Evolutionary conservation across 2,113 vertebrate species (phyloP).

Genomic region (Alces alces): DNA sequence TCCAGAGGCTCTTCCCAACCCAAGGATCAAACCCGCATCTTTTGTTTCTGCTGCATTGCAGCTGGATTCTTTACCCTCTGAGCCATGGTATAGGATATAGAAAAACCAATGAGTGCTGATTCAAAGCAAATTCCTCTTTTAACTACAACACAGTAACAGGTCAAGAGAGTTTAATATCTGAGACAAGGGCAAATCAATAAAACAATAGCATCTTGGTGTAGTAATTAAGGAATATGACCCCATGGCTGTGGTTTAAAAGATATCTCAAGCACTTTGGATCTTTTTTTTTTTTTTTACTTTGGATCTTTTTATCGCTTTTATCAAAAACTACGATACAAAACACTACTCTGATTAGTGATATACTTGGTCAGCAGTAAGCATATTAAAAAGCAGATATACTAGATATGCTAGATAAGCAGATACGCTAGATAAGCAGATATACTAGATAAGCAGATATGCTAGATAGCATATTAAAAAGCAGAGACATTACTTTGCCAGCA

Average conservation of each 20-base stretch:
- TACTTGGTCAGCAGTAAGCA: slow-evolving; percentile 18
- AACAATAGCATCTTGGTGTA: slow-evolving; percentile 85
- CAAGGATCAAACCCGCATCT: background rate
- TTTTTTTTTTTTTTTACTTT: slow-evolving; percentile 69
- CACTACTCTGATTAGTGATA: background rate
- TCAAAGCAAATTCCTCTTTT: slow-evolving; percentile 90
- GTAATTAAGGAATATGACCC: slow-evolving; percentile 87
- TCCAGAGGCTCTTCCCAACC: background rate
- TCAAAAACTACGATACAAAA: slow-evolving; percentile 50
- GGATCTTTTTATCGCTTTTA: slow-evolving; percentile 64
- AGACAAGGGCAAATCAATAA: slow-evolving; percentile 87
- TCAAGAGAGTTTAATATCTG: slow-evolving; percentile 88
- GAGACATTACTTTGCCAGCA: background rate
- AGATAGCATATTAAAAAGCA: background rate
- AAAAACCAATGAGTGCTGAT: slow-evolving; percentile 88
- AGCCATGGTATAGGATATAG: slow-evolving; percentile 83
- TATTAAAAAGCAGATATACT: background rate
- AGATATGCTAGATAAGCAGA: background rate
- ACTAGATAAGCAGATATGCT: background rate
- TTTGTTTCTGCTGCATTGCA: background rate
- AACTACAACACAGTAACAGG: slow-evolving; percentile 88
- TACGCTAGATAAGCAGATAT: background rate
- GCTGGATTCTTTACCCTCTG: background rate
- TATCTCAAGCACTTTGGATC: slow-evolving; percentile 68
- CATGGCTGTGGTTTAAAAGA: slow-evolving; percentile 76